Conservation (phyloP, 2,797 vertebrate species). For the Triplophysa bombifrons region DNA sequence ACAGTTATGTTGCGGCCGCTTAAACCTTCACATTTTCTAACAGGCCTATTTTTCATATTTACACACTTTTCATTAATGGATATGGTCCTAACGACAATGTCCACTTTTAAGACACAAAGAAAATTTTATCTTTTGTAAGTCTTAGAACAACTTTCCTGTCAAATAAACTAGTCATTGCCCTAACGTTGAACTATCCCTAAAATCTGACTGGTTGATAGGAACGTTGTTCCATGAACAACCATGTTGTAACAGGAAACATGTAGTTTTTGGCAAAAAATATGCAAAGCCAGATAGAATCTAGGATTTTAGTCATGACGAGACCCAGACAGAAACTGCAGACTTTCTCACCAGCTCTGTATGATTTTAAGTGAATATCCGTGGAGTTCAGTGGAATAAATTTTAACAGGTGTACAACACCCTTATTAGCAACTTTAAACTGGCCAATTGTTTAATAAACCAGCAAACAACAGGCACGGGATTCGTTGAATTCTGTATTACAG, state of each 20-base stretch:
- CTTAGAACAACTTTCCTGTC: neutral
- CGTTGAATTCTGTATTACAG: neutral
- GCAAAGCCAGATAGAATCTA: neutral
- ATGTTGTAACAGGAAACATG: slow-evolving; percentile 10
- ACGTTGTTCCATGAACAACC: slow-evolving; percentile 16
- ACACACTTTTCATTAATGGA: slow-evolving; percentile 1
- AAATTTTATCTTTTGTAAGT: neutral
- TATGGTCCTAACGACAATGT: neutral
- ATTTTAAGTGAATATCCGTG: neutral
- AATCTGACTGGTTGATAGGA: slow-evolving; percentile 9
- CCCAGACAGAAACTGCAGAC: neutral
- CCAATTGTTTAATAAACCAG: neutral
- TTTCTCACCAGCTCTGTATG: neutral
- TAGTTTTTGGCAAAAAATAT: neutral
- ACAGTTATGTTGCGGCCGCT: too few relatives aligned
- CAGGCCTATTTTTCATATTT: neutral
- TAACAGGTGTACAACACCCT: neutral
- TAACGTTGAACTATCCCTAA: neutral
- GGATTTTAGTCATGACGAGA: neutral
- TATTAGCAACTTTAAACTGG: neutral
- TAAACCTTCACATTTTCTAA: neutral
- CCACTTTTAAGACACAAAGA: neutral
- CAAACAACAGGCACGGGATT: neutral
- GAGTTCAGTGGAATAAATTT: neutral
- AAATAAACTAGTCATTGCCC: slow-evolving; percentile 2